Base-by-base conservation (phyloP, 2,888 invertebrate species). In the Harmothoe impar region DNA sequence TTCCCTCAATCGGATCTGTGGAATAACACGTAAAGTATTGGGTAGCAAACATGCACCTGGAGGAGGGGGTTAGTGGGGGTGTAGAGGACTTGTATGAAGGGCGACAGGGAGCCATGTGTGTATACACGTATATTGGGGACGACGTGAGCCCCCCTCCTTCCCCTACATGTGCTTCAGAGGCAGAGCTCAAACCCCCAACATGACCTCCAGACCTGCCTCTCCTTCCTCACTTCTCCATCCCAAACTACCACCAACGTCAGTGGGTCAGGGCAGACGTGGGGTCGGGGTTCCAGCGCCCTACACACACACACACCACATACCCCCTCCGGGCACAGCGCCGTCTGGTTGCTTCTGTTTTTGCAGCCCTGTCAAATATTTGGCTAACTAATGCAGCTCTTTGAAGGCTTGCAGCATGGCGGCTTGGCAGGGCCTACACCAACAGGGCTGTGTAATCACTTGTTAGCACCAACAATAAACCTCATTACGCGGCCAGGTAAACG, bases 321-420 rank as follows among this genome's bases (percentile, higher is more conserved):
- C 43, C 35, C 81, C 81, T 43, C 5, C 0, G 86, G 54, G 52
- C n/a, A 56, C 54, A 54, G 31, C 86, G 25, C 25, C 35, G 43
- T 25, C 81, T 25, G 81, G 35, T 23, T 33, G 81, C 81, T 81
- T 81, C 81, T 81, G 86, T 86, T 86, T 86, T 86, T 86, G 86
- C 86, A 56, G 17, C 29, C 17, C 52, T 31, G 86, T 86, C 86
- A 52, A 86, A 86, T 86, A 86, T 86, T 86, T 86, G 56, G 86
- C 33, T 86, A 86, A 86, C 86, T 86, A 86, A 86, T 86, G 86
- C 56, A 5, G 86, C 43, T n/a, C 86, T 86, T 56, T 54, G 86
- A 54, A 54, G 56, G 17, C 15, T 51, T 31, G 52, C 54, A 52
- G 29, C 81, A 35, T 23, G 35, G 43, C 29, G 81, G 31, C 35